phyloP scores from a whole-genome alignment of 1,140 invertebrate species.

The Drosophila paulistorum region DNA sequence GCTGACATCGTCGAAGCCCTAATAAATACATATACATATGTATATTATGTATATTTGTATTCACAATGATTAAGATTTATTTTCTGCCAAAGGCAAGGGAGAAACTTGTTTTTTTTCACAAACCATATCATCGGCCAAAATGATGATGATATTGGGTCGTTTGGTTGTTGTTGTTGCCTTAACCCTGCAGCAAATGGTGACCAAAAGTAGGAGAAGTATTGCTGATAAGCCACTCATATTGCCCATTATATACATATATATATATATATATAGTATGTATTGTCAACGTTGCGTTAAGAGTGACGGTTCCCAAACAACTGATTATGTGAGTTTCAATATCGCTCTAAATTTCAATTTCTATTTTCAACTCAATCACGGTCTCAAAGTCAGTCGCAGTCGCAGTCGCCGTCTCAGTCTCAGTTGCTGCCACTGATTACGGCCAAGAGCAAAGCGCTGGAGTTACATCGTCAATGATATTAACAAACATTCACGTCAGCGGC shows the following conservation, averaged over 20 bases:
- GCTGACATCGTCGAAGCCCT: conserved; percentile 96
- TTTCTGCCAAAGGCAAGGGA: conserved; percentile 15
- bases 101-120: conserved; percentile 40
- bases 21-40: conserved; percentile 3
- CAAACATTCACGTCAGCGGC: conserved; percentile 17
- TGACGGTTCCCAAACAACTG: conserved; percentile 40
- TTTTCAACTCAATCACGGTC: conserved; percentile 21
- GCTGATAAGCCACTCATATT: conserved; percentile 66
- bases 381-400: conserved; percentile 14
- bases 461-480: not conserved
- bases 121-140: conserved; percentile 87
- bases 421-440: not conserved
- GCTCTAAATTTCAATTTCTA: conserved; percentile 8
- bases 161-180: conserved; percentile 42
- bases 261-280: conserved; percentile 10
- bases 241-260: not conserved
- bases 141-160: conserved; percentile 85
- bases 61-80: not conserved
- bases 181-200: conserved; percentile 34
- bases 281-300: conserved; percentile 23
- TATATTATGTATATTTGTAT: not conserved
- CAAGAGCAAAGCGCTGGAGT: conserved; percentile 11
- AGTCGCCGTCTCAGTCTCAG: conserved; percentile 10
- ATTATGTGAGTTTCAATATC: conserved; percentile 21
- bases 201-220: conserved; percentile 49